Percentiles rank a stretch among this genome's conserved stretches.
These are phyloP conservation scores for Melinaea marsaeus DNA, from an alignment of 2,888 invertebrate species.

Conservation along the genomic window DNA sequence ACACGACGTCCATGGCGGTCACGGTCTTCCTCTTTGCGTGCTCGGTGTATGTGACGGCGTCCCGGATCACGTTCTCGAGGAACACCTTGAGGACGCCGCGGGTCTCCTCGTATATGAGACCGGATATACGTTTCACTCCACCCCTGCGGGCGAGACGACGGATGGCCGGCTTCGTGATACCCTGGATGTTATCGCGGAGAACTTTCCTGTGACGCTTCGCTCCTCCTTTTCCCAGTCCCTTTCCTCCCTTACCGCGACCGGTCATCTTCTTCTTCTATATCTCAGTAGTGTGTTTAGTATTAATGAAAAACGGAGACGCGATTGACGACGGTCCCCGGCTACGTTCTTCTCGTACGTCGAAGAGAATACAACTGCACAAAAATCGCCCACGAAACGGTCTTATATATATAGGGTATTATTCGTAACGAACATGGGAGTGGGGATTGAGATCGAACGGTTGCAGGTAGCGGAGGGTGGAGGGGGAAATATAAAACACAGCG, in stretches of 20 bases:
- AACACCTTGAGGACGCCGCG: conserved; percentile 88
- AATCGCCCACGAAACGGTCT: no score
- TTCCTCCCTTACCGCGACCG: conserved; percentile 87
- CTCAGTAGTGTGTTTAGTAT: no score
- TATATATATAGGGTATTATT: no score
- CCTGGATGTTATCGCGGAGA: conserved; percentile 86
- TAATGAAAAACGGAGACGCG: no score
- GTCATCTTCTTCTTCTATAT: conserved; percentile 77
- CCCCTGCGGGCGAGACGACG: conserved; percentile 83
- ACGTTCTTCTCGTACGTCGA: no score
- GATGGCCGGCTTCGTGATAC: conserved; percentile 88
- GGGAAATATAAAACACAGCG: no score
- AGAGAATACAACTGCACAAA: no score
- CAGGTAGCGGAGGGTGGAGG: no score
- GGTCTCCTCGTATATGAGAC: conserved; percentile 87
- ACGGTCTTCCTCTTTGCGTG: conserved; percentile 93
- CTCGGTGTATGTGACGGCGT: conserved; percentile 90
- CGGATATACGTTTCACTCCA: conserved; percentile 85
- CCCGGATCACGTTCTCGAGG: conserved; percentile 88
- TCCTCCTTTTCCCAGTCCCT: conserved; percentile 87
- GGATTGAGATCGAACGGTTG: no score
- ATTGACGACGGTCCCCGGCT: no score
- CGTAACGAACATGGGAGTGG: no score
- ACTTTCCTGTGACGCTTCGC: conserved; percentile 91
- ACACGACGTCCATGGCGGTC: conserved; percentile 93